Evolutionary conservation across 2,113 vertebrate species (phyloP).

Genomic region (Atherinomorus stipes): DNA sequence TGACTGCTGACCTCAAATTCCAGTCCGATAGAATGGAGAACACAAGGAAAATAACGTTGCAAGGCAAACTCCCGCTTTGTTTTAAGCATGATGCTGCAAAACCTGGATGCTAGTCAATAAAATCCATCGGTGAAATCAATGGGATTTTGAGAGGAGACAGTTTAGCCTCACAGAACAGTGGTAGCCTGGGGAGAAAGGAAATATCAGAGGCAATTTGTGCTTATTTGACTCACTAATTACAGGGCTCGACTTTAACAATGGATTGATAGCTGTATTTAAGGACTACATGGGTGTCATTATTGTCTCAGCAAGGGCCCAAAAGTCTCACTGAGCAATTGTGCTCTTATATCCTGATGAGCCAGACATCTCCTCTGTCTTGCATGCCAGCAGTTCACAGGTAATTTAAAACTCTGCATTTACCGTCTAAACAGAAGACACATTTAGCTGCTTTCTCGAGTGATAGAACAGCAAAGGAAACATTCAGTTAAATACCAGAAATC

Average conservation of each 20-base stretch:
- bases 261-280: slow-evolving; percentile 35
- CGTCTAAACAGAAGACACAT: neutral
- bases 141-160: neutral
- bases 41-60: too few species aligned
- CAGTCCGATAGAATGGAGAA: too few species aligned
- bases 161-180: neutral
- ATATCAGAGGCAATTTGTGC: slow-evolving; percentile 17
- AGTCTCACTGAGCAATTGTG: slow-evolving; percentile 18
- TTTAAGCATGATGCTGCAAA: slow-evolving; percentile 1
- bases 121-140: neutral
- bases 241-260: slow-evolving; percentile 8
- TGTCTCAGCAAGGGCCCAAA: neutral
- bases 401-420: slow-evolving; percentile 26
- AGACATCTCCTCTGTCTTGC: neutral
- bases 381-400: slow-evolving; percentile 11
- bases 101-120: slow-evolving; percentile 14
- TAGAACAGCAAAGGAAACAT: neutral
- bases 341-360: neutral
- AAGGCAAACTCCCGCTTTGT: neutral
- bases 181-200: neutral
- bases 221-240: slow-evolving; percentile 25
- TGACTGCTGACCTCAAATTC: too few species aligned
- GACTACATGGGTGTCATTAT: slow-evolving; percentile 14
- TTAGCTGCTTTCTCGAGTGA: too few species aligned
- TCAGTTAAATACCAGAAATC: neutral